These are phyloP conservation scores for Clitarchus hookeri DNA, from an alignment of 2,888 invertebrate species.

Conservation along the genomic window DNA sequence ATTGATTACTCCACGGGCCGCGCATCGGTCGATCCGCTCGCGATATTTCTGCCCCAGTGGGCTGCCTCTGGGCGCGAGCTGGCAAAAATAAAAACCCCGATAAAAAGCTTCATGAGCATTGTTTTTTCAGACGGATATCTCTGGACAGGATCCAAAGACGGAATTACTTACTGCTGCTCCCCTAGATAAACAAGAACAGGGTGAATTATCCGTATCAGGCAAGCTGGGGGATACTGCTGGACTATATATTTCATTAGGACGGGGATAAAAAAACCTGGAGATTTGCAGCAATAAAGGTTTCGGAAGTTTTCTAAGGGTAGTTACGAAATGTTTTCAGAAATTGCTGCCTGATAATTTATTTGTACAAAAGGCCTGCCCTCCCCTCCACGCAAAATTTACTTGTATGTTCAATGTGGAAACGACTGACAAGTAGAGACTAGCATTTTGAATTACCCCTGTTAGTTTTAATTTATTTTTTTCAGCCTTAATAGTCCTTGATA, in stretches of 20 bases:
- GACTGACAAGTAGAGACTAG: no score
- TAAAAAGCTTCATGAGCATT: not conserved
- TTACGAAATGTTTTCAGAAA: not conserved
- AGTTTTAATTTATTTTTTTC: no score
- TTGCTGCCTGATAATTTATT: not conserved
- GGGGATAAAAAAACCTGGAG: not conserved
- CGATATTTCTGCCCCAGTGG: not conserved
- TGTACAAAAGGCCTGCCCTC: not conserved
- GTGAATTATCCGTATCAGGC: slow-evolving; percentile 1
- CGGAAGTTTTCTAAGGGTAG: not conserved
- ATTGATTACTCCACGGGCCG: not conserved
- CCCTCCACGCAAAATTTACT: no score
- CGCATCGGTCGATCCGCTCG: not conserved
- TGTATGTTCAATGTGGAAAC: no score
- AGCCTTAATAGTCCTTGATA: no score
- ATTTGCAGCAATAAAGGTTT: not conserved
- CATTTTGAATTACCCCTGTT: no score
- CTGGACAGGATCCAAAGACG: slow-evolving; percentile 3
- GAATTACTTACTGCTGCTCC: not conserved
- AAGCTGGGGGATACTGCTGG: not conserved
- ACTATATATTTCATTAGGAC: not conserved
- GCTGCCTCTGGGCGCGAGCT: not conserved
- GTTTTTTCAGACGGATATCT: not conserved
- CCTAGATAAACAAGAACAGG: slow-evolving; percentile 14
- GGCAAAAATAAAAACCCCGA: not conserved